phyloP scores from a whole-genome alignment of 2,888 invertebrate genomes.

The Drosophila mayaguana region DNA sequence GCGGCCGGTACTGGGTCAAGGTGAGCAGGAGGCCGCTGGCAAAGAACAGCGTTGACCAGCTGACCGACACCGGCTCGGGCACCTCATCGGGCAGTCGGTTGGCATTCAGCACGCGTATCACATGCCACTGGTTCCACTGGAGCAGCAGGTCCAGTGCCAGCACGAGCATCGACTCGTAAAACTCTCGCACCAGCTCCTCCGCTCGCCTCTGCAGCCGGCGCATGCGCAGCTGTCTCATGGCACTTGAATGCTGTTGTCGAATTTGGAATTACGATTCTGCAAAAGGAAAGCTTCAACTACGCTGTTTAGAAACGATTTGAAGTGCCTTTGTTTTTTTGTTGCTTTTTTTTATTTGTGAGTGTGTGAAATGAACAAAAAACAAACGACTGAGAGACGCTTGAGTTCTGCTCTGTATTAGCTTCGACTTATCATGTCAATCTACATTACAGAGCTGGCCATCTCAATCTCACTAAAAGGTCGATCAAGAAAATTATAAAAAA shows the following conservation, averaged over 20 bases:
- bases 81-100: constrained; percentile 19
- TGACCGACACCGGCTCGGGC: constrained; percentile 8
- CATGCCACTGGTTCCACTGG: constrained; percentile 55
- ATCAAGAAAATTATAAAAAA: too few species aligned
- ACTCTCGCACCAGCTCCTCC: constrained; percentile 29
- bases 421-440: too few species aligned
- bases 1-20: constrained; percentile 38
- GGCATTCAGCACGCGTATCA: constrained; percentile 17
- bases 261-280: constrained; percentile 17
- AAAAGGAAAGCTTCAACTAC: not conserved
- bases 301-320: not conserved
- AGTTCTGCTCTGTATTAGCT: not conserved
- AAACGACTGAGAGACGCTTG: not conserved
- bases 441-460: too few species aligned
- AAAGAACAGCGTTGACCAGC: constrained; percentile 39
- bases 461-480: too few species aligned
- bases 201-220: constrained; percentile 12
- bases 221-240: constrained; percentile 22
- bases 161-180: constrained; percentile 54
- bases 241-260: not conserved
- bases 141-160: constrained; percentile 35
- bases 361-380: too few species aligned
- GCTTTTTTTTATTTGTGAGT: too few species aligned
- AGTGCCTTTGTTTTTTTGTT: not conserved
- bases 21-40: constrained; percentile 36